Percentiles rank a stretch among this genome's conserved stretches.
phyloP scores from a whole-genome alignment of 2,888 invertebrate genomes.

The Ophioninae sp. region DNA sequence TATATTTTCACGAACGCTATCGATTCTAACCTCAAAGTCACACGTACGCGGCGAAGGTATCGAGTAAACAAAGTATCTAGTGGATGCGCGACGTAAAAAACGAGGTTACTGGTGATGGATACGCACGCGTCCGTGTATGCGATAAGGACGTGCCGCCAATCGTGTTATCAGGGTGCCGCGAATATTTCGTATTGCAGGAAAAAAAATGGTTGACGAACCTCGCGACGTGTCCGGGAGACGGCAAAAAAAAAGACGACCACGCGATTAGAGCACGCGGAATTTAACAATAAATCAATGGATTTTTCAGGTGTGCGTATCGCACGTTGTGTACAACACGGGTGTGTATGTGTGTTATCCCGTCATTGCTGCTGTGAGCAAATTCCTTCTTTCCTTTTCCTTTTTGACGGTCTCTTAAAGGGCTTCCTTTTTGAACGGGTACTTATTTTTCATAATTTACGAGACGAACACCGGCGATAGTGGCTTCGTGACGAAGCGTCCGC shows the following conservation, averaged over 20 bases:
- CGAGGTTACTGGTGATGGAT: neutral
- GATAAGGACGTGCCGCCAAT: slow-evolving; percentile 1
- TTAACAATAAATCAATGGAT: neutral
- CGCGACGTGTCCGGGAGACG: neutral
- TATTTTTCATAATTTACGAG: neutral
- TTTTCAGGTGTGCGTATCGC: neutral
- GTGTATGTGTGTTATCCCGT: neutral
- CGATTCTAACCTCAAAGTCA: neutral
- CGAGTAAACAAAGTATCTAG: neutral
- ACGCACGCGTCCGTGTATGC: neutral
- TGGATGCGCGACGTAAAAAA: neutral
- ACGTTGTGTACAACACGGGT: neutral
- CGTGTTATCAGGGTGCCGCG: neutral
- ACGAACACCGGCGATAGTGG: neutral
- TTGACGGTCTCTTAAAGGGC: no score
- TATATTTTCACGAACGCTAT: neutral
- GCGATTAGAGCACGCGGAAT: neutral
- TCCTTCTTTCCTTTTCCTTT: neutral
- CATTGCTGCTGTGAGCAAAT: neutral
- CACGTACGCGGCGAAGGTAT: neutral
- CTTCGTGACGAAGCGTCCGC: neutral
- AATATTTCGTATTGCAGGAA: neutral
- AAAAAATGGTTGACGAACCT: slow-evolving; percentile 19
- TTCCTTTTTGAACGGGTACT: neutral
- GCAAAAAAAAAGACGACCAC: neutral